phyloP scores from a whole-genome alignment of 2,113 vertebrate species.

The Pachycephala philippinensis region DNA sequence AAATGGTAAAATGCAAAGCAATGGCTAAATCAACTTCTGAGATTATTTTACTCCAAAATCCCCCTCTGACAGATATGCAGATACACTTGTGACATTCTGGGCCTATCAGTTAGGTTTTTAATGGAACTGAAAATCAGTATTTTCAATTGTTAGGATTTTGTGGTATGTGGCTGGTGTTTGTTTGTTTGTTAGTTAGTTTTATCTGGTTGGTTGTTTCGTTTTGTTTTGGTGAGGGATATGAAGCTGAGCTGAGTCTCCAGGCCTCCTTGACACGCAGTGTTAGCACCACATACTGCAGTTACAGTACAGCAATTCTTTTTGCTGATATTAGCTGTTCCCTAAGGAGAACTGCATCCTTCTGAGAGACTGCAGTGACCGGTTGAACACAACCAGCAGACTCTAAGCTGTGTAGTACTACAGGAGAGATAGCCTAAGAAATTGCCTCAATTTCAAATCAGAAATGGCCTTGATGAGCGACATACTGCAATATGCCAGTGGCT shows the following conservation, averaged over 20 bases:
- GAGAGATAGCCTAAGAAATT: background rate
- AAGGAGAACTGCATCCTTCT: background rate
- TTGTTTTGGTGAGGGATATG: background rate
- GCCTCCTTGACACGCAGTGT: background rate
- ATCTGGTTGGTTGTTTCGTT: background rate
- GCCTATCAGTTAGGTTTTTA: background rate
- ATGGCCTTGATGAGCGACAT: background rate
- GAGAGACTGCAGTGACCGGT: background rate
- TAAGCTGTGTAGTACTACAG: too few species aligned
- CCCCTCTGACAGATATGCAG: background rate
- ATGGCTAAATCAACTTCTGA: background rate
- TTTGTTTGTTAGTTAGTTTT: background rate
- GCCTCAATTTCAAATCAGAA: background rate
- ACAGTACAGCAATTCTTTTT: background rate
- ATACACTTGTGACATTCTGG: background rate
- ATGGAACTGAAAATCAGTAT: background rate
- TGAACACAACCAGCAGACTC: background rate
- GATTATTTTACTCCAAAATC: background rate
- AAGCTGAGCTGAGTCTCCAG: background rate
- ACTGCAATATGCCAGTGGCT: background rate
- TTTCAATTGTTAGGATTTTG: background rate
- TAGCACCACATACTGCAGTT: background rate
- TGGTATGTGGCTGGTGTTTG: background rate
- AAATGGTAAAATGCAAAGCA: background rate
- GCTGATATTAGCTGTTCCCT: background rate